Evolutionary conservation across 1,140 invertebrate genomes (phyloP).

Genomic region (Drosophila pandora): DNA sequence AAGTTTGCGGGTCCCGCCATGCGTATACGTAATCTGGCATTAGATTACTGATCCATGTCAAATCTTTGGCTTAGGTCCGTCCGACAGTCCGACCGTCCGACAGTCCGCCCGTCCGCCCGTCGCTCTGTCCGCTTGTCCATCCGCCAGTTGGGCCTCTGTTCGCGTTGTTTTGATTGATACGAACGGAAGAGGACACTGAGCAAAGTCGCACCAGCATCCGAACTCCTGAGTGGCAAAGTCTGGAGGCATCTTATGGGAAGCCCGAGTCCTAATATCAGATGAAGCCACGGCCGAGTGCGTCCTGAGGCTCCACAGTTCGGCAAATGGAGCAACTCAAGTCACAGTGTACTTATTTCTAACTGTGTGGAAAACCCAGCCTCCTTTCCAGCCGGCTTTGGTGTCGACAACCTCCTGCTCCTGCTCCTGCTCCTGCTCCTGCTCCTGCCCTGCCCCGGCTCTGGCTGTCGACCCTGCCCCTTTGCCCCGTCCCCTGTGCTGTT

Average conservation of each 20-base stretch:
- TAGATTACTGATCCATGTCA: constrained; percentile 84
- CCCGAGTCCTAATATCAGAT: no score
- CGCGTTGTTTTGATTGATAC: constrained; percentile 81
- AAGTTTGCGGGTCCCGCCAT: constrained; percentile 70
- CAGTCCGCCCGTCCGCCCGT: constrained; percentile 30
- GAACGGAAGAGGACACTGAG: constrained; percentile 20
- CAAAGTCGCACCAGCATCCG: not conserved
- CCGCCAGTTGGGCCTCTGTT: constrained; percentile 30
- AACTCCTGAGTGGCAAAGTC: no score
- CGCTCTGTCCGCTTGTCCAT: constrained; percentile 9
- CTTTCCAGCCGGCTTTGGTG: constrained; percentile 46
- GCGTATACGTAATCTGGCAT: constrained; percentile 84
- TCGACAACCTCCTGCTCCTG: constrained; percentile 55
- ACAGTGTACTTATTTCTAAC: not conserved
- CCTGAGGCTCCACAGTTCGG: not conserved
- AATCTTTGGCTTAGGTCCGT: constrained; percentile 82
- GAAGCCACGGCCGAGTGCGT: not conserved
- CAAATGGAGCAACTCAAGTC: not conserved
- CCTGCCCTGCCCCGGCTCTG: no score
- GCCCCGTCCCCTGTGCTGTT: not conserved
- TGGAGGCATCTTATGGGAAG: no score
- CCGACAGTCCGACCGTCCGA: not conserved
- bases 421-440: no score
- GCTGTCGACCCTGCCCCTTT: not conserved
- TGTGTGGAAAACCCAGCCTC: constrained; percentile 11